These are phyloP conservation scores for Arizona elegans DNA, from an alignment of 2,113 vertebrate genomes.

Conservation along the genomic window DNA sequence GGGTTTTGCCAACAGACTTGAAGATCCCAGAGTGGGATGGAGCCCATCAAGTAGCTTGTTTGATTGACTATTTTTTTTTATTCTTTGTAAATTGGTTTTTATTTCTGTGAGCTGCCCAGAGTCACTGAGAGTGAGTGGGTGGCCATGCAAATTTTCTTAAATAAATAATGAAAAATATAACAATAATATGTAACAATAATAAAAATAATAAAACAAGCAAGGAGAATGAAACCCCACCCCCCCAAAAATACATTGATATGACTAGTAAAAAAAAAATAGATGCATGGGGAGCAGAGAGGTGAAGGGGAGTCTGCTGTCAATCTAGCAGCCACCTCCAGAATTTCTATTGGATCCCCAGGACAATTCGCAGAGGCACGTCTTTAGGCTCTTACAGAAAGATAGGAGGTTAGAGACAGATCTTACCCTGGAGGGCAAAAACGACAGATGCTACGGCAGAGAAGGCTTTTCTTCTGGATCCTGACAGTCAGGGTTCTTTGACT, in stretches of 20 bases:
- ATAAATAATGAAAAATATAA: no score
- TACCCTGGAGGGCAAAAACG: background rate
- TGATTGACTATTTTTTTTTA: no score
- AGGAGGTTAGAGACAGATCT: background rate
- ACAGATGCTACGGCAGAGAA: background rate
- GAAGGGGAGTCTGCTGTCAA: background rate
- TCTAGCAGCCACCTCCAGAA: background rate
- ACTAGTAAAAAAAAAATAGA: background rate
- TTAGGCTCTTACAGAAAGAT: background rate
- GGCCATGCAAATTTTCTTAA: no score
- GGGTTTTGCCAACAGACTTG: no score
- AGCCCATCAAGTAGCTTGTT: no score
- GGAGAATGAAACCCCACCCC: background rate
- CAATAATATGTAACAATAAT: no score
- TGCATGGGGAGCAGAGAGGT: background rate
- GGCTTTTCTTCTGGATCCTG: background rate
- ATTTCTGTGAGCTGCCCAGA: no score
- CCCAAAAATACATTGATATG: background rate
- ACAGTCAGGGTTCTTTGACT: background rate
- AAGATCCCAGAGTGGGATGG: no score
- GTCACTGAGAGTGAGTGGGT: no score
- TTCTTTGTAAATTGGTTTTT: no score
- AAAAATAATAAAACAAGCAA: background rate
- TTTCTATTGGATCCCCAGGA: background rate
- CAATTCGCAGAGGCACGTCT: background rate